Conservation (phyloP, 2,888 invertebrate genomes). For the Dryobota labecula region DNA sequence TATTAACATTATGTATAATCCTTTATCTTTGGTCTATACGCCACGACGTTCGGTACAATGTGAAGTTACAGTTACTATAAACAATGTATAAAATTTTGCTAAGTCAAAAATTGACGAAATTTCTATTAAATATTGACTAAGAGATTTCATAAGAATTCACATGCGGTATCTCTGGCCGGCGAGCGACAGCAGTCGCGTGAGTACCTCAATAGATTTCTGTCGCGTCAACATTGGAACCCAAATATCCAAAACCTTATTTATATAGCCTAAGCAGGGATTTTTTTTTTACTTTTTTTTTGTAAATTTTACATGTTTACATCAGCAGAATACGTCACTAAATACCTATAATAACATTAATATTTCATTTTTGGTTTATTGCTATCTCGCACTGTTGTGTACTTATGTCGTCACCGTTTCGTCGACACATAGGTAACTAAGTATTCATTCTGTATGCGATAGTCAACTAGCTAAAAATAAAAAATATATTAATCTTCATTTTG, state of each 20-base stretch:
- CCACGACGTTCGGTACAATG: conserved; percentile 85
- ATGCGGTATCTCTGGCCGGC: conserved; percentile 82
- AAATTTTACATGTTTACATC: conserved; percentile 88
- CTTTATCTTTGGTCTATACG: conserved; percentile 89
- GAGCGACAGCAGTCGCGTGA: conserved; percentile 76
- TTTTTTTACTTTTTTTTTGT: conserved; percentile 85
- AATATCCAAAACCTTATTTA: conserved; percentile 87
- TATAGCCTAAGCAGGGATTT: conserved; percentile 88
- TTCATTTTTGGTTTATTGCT: conserved; percentile 91
- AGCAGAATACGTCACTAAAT: conserved; percentile 89
- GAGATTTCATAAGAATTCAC: conserved; percentile 90
- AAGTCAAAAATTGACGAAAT: conserved; percentile 90
- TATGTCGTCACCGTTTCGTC: conserved; percentile 71
- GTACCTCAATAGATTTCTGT: conserved; percentile 82
- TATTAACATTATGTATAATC: conserved; percentile 87
- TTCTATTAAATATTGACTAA: conserved; percentile 90
- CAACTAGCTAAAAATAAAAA: conserved; percentile 91
- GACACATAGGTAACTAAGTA: conserved; percentile 82
- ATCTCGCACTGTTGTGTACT: conserved; percentile 84
- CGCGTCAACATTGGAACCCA: conserved; percentile 85
- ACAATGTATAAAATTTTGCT: conserved; percentile 90
- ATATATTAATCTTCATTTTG: conserved; percentile 89
- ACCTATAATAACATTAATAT: conserved; percentile 88
- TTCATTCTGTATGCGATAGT: conserved; percentile 85
- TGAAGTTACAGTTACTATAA: conserved; percentile 87